Base-by-base conservation (phyloP, 2,888 invertebrate genomes). In the Lepidocyrtinus sp. region DNA sequence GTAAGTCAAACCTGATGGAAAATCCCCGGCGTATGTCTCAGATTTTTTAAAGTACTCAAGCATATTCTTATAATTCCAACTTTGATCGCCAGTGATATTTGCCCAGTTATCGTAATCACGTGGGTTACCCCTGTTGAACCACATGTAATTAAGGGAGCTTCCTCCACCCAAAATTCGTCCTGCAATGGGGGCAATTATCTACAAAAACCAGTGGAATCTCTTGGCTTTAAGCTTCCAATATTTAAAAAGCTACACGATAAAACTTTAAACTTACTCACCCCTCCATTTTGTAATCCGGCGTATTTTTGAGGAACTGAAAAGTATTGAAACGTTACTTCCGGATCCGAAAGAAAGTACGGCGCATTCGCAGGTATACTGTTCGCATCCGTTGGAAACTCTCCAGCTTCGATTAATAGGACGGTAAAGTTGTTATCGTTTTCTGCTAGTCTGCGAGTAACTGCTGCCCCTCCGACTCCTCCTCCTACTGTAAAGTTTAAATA, bases 41-140 rank as follows among this genome's bases (percentile, higher is more conserved):
- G n/a, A 3, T n/a, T 46, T 59, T 36, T 68, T 67, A 15, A 81
- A 75, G 17, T 71, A 55, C 21, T 63, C 45, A 1, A 81, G 36
- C 74, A 81, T 46, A 55, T 67, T 75, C 2, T 22, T 24, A 55
- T 81, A 81, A 1, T 26, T 70, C 80, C 80, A 75, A 2, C 50
- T 24, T 0, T 21, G 12, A 24, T 75, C 75, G 19, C 61, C 22
- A 17, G 71, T 75, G 5, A 67, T 2, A 2, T 71, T 72, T 2
- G 65, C 72, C 80, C 80, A 81, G 17, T 26, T 50, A n/a, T 72
- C 24, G 22, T 24, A 81, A 22, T 75, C 80, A 0, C 24, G 9
- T 0, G 71, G 67, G 46, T 26, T 50, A 2, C 80, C 80, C 2
- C 80, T 15, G 22, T 81, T 81, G 12, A 36, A 75, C 5, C 1